These are phyloP conservation scores for Gallinago paraguaiae DNA, from an alignment of 2,113 vertebrate species.

Conservation along the genomic window DNA sequence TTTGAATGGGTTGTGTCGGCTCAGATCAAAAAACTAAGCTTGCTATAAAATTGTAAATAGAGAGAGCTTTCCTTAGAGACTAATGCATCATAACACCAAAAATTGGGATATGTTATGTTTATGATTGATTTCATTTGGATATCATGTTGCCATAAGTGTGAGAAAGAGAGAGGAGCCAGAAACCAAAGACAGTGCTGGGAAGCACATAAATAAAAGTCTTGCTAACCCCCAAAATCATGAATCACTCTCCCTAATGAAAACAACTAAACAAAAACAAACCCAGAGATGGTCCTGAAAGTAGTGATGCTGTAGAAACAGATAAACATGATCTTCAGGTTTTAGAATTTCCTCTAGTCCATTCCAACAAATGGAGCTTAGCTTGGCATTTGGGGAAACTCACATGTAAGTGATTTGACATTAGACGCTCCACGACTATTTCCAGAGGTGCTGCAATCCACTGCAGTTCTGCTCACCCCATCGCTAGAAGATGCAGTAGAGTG, in stretches of 20 bases:
- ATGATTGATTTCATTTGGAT: slow-evolving; percentile 42
- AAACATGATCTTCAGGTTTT: background rate
- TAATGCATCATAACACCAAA: slow-evolving; percentile 5
- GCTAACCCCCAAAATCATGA: background rate
- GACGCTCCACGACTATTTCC: background rate
- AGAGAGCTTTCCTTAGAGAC: slow-evolving; percentile 48
- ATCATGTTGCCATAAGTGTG: background rate
- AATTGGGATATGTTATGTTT: background rate
- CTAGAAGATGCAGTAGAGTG: background rate
- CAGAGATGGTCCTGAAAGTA: background rate
- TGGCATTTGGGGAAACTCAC: background rate
- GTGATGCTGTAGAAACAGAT: background rate
- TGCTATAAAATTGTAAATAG: slow-evolving; percentile 63
- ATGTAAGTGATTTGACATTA: background rate
- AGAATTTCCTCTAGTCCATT: background rate
- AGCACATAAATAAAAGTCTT: background rate
- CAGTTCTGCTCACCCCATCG: background rate
- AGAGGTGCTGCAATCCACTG: background rate
- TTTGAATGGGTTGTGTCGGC: slow-evolving; percentile 68
- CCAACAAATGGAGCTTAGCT: background rate
- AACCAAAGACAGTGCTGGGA: background rate
- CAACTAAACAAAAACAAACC: background rate
- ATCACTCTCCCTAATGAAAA: background rate
- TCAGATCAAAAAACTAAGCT: slow-evolving; percentile 64
- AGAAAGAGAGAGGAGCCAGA: slow-evolving; percentile 37